Evolutionary conservation across 2,113 vertebrate genomes (phyloP), one percentile per base, ranked within the genome.

Genomic region (Equus quagga): DNA sequence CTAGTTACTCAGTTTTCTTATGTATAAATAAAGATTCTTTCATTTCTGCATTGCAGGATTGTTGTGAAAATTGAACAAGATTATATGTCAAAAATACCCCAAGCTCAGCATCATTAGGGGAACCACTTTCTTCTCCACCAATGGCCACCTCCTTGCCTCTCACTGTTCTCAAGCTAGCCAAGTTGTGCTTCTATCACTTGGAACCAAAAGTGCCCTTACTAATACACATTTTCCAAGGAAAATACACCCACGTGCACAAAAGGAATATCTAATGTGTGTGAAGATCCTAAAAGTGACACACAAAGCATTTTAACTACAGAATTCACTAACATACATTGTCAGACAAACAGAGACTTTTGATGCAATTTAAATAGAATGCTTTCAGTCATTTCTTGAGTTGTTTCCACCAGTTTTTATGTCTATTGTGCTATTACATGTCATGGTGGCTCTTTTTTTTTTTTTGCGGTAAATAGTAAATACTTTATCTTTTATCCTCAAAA

Each of bases 401-500:
- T 49, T 75, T 95, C 60, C 85, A 85, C 41, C 76, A 28, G 21
- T 91, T 10, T 8, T 91, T 69, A 51, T 51, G 11, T 54, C 36
- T 13, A 15, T 41, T 60, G n/a, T 60, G 41, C 12, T 95, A 41
- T 69, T 84, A 24, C 58, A 49, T 56, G 24, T 62, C 54, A 54
- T 6, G 24, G 21, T 56, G 73, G 33, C 2, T 84, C 21, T 60
- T 92, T 82, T 80, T 31, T 89, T 64, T 67, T 33, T 14, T 49
- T n/a, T 64, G 15, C 2, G 69, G 60, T 80, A 96, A 91, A 92
- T 33, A 54, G 46, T 83, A 76, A 56, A 92, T 83, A 19, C 3
- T 46, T 95, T 96, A 80, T n/a, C 51, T 87, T 97, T 83, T 89
- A 84, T 33, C 5, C 26, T 69, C 24, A 85, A 78, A 88, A 13